Conservation (phyloP, 1,140 invertebrate genomes). For the Leptinotarsa undecemlineata region DNA sequence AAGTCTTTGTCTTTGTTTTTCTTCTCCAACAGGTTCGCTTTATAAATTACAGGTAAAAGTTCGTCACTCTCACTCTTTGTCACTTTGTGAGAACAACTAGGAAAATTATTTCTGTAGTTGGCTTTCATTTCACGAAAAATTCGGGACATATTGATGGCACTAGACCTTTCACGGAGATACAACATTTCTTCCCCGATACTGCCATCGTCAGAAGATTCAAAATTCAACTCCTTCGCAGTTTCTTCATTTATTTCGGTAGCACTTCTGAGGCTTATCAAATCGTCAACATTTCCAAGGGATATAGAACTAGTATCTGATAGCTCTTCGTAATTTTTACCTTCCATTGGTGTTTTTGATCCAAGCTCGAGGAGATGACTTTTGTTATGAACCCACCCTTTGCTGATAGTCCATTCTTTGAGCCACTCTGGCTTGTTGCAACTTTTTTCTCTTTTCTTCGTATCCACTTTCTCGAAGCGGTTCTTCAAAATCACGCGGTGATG, state of each 20-base stretch:
- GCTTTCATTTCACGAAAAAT: conserved; percentile 44
- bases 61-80: background rate
- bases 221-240: background rate
- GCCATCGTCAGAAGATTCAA: conserved; percentile 15
- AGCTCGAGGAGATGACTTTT: conserved; percentile 46
- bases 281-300: conserved; percentile 46
- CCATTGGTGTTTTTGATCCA: conserved; percentile 15
- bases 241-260: conserved; percentile 19
- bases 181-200: conserved; percentile 19
- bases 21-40: conserved; percentile 38
- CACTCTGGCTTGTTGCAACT: conserved; percentile 47
- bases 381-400: conserved; percentile 55
- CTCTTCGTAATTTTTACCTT: conserved; percentile 21
- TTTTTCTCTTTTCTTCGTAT: conserved; percentile 20
- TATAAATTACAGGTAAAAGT: conserved; percentile 39
- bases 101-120: conserved; percentile 49
- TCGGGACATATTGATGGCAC: conserved; percentile 32
- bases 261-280: conserved; percentile 44
- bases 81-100: conserved; percentile 17
- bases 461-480: conserved; percentile 27
- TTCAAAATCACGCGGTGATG: conserved; percentile 24
- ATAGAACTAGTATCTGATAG: conserved; percentile 37
- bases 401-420: conserved; percentile 55
- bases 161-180: background rate
- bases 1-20: conserved; percentile 22